Evolutionary conservation across 2,888 invertebrate genomes (phyloP), one percentile per base, ranked within the genome.

Genomic region (Helicoverpa assulta): DNA sequence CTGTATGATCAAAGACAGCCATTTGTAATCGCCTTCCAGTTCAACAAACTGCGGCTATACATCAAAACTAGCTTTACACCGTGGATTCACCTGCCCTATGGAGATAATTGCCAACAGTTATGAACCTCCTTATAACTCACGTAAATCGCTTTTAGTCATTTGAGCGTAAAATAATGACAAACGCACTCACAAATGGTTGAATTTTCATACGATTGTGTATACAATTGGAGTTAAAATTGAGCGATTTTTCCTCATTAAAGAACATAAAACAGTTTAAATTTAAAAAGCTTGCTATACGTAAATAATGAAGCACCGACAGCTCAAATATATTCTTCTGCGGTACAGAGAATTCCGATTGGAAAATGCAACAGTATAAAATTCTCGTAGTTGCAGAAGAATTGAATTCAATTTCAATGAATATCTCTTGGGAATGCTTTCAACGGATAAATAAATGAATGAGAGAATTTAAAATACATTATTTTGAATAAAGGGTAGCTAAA

Each of bases 301-400:
- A 55, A 71, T 55, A 59, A 50, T 53, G 54, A 53, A 61, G 14
- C 47, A 12, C n/a, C 47, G 3, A 54, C 12, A 21, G 10, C 21
- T 62, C 68, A 62, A 78, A 74, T 60, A 79, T 63, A 74, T 76
- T 73, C 43, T 66, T 56, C 76, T 40, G 40, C 58, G 50, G 53
- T 52, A 57, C 29, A 72, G 16, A 74, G 37, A 73, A 63, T 55
- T 54, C 43, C 52, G 33, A 55, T 67, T 61, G 57, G 33, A 70
- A 76, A 80, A 62, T 69, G 57, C 66, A 58, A 14, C 18, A 52
- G 55, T 16, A 58, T 56, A 53, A 37, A 67, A 70, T 58, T 52
- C 56, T 52, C 50, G 43, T 16, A 29, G 18, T n/a, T 21, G 26
- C 55, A 54, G 47, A 67, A 67, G 55, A 56, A 70, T 65, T 57